phyloP scores from a whole-genome alignment of 2,113 vertebrate species.

The Microcebus tavaratra region DNA sequence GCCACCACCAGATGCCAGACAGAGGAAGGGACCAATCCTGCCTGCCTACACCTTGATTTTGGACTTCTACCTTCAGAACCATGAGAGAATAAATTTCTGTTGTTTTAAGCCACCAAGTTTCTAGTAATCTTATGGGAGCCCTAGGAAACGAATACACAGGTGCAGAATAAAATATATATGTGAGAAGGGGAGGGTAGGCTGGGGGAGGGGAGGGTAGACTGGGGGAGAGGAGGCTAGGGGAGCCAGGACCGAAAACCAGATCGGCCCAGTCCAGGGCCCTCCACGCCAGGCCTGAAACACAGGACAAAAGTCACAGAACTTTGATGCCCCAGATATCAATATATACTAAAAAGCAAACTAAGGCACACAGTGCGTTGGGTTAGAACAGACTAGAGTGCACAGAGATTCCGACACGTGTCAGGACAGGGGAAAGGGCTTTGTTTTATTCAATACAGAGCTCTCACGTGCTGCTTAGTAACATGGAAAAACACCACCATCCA shows the following conservation, averaged over 20 bases:
- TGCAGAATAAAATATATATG: not conserved
- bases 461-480: not conserved
- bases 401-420: rapidly evolving
- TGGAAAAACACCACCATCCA: not conserved
- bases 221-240: too few species aligned
- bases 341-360: not conserved
- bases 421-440: rapidly evolving
- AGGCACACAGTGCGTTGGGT: rapidly evolving
- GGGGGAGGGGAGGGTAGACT: not conserved
- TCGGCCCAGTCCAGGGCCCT: not conserved
- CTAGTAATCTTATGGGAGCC: not conserved
- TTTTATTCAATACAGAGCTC: not conserved
- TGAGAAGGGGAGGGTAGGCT: not conserved
- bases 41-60: rapidly evolving
- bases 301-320: not conserved
- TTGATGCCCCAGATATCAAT: rapidly evolving
- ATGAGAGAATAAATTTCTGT: not conserved
- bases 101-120: not conserved
- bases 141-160: not conserved
- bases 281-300: too few species aligned
- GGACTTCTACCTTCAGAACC: not conserved
- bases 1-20: not conserved
- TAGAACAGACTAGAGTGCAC: not conserved
- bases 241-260: not conserved
- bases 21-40: not conserved